Evolutionary conservation across 2,888 invertebrate species (phyloP), one percentile per base, ranked within the genome.

Genomic region (Drosophila anomelani): DNA sequence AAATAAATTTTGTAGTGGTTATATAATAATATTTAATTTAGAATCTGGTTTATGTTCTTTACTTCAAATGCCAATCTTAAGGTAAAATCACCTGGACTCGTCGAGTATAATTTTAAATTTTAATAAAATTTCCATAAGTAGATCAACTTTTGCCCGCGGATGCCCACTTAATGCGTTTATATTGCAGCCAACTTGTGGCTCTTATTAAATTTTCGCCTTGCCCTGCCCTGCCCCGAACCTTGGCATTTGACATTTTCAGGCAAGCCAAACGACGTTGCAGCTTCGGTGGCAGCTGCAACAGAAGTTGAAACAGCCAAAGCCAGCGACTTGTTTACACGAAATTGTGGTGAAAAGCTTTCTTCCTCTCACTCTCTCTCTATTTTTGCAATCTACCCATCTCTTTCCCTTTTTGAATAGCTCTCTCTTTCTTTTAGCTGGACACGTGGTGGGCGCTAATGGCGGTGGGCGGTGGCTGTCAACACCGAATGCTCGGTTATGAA

Each of bases 201-300:
- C 49, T 46, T 41, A 49, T 57, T 34, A 46, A 68, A 63, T 38
- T 44, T 46, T 58, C 53, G 41, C 57, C 46, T 29, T 57, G 41
- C 41, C 43, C 43, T 43, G 70, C 26, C 4, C 26, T 26, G 26
- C 54, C 61, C 47, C 47, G 70, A 77, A 70, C 87, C 85, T 89
- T 85, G 87, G 85, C 85, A 84, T 81, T 85, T 89, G 85, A 80
- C 89, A 85, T 85, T 85, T 87, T 32, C 15, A 23, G n/a, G 36
- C 7, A 38, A 20, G 41, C 20, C 23, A 23, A 20, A 26, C 26
- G 26, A 4, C 62, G 58, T 53, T 61, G 51, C 51, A 67, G 59
- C 56, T 51, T 34, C 44, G 47, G 55, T 47, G 17, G 38, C 64
- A 54, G 53, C 39, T 67, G 47, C 68, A 49, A 55, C 43, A 46